These are phyloP conservation scores for Nyctibius grandis DNA, from an alignment of 2,797 vertebrate species.

Conservation along the genomic window DNA sequence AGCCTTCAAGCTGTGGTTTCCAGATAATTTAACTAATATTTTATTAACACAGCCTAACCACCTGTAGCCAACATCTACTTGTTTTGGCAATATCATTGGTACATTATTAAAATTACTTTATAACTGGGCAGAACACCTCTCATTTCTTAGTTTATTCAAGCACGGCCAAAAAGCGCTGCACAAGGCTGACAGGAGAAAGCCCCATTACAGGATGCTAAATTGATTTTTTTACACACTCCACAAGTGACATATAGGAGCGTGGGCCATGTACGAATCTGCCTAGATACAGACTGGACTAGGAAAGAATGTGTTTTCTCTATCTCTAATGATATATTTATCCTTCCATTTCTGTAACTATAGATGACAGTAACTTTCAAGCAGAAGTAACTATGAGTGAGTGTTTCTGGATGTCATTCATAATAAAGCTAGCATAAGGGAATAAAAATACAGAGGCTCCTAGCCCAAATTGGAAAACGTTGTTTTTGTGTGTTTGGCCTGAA, in stretches of 20 bases:
- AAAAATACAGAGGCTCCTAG: background rate
- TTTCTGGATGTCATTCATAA: background rate
- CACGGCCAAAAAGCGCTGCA: background rate
- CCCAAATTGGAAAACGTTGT: background rate
- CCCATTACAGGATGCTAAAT: background rate
- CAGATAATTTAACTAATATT: background rate
- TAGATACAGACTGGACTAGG: background rate
- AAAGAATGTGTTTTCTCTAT: background rate
- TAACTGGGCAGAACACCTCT: conserved; percentile 1
- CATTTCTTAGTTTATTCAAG: background rate
- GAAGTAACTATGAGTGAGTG: background rate
- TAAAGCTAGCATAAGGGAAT: background rate
- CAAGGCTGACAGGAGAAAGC: background rate
- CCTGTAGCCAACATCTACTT: background rate
- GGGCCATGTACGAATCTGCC: background rate
- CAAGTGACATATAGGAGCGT: background rate
- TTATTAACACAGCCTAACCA: background rate
- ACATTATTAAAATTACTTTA: background rate
- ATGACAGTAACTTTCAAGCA: background rate
- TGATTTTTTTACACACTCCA: background rate
- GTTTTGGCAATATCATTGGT: background rate
- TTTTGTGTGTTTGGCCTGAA: background rate
- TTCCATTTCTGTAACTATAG: background rate
- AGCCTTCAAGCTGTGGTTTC: background rate
- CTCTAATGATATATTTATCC: background rate